phyloP scores from a whole-genome alignment of 2,797 vertebrate species.

The Enteromius trimaculatus region DNA sequence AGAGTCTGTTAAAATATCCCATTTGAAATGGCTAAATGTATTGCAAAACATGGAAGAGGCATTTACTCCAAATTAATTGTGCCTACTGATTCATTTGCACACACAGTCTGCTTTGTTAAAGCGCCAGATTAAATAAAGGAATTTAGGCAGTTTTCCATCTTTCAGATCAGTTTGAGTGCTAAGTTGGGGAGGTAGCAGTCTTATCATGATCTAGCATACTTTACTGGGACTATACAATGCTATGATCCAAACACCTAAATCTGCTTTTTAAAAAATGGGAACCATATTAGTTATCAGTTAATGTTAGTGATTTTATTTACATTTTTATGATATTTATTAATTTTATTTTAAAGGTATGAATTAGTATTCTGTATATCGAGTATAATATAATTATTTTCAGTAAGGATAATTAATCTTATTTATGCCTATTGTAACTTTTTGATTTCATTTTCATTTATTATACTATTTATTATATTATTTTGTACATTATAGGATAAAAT shows the following conservation, averaged over 20 bases:
- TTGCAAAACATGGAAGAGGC: constrained; percentile 26
- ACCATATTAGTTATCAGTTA: background rate
- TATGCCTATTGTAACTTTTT: background rate
- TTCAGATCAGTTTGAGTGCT: background rate
- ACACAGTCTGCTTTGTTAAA: constrained; percentile 20
- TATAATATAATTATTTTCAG: background rate
- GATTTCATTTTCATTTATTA: no score
- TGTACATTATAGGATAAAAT: background rate
- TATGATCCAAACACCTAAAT: background rate
- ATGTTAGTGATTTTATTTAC: background rate
- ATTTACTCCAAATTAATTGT: constrained; percentile 4
- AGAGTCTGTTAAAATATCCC: constrained; percentile 14
- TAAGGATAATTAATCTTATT: background rate
- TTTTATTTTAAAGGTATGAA: background rate
- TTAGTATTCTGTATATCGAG: background rate
- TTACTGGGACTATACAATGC: background rate
- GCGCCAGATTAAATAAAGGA: constrained; percentile 9
- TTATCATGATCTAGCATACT: background rate
- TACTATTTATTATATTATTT: background rate
- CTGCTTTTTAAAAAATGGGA: background rate
- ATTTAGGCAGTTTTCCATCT: background rate
- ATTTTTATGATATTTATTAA: background rate
- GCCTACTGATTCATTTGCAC: constrained; percentile 17
- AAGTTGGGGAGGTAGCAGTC: background rate
- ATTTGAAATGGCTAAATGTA: constrained; percentile 48